Base-by-base conservation (phyloP, 2,113 vertebrate species). In the Micronycteris hirsuta region DNA sequence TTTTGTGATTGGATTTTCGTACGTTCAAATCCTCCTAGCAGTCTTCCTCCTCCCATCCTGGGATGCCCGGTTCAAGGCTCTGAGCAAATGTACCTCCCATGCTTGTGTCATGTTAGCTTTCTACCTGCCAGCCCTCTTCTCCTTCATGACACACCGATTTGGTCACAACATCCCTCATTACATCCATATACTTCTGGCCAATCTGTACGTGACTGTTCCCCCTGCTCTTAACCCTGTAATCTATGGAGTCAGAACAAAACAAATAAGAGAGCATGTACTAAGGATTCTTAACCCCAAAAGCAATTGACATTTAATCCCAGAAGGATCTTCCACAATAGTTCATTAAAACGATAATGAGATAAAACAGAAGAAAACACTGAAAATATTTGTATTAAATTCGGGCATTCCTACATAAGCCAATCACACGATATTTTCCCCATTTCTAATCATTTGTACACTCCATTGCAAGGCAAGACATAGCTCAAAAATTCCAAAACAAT, bases 51-150 rank as follows among this genome's bases (percentile, higher is more conserved):
- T 97, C 15, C 91, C 80, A 0, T 97, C 95, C 56, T 93, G 84
- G 74, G 86, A 96, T 52, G 80, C 96, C 28, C 28, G 76, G 14
- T 15, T 93, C 17, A 97, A 96, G 63, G 93, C 97, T 16, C 84
- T 97, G 26, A 96, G 95, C 43, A 98, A 95, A 1, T 97, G 97
- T 54, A 78, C 89, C 20, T 97, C 96, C 16, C 96, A 97, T 26
- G 56, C 96, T 36, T 94, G 82, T 22, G 65, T 97, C 65, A 96
- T 96, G 65, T 19, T 96, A 47, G 92, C 92, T 14, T 96, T 97
- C 91, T 96, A 97, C n/a, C 45, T 95, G 2, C 96, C 97, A 63
- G 96, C 95, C 20, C 68, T 98, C 45, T 97, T 97, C 68, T 97
- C 93, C 20, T 97, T 95, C 93, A 94, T 97, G 91, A 95, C 96